Base-by-base conservation (phyloP, 1,140 invertebrate species). In the Drosophila melanica region DNA sequence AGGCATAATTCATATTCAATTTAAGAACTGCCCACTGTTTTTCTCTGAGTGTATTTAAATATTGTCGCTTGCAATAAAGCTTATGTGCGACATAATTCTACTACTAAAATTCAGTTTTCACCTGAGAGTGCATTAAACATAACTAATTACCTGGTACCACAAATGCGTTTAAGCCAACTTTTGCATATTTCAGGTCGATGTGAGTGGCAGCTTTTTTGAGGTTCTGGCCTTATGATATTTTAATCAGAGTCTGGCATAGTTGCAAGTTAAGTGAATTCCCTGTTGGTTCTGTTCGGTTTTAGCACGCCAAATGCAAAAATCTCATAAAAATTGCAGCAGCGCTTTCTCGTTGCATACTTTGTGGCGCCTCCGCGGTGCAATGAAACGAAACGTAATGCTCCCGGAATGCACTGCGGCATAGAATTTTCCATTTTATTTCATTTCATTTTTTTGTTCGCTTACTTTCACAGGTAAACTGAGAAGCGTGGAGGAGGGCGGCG, bases 331-430 rank as follows among this genome's bases (percentile, higher is more conserved):
- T 68, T 79, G 53, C 74, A 80, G 58, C 54, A 66, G 45, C 48
- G 64, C 60, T 63, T 75, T 69, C 20, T 18, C 50, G 51, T 35
- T 66, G 62, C 62, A 66, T 72, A 58, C 35, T 66, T 57, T 75
- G 68, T 37, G 73, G 73, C 30, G 16, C 33, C 27, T 4, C 9
- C 23, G 37, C 14, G 27, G 30, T 20, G 44, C 57, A 66, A 79
- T 77, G 64, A 84, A 80, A 85, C 72, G 72, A 79, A 84, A 84
- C 72, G 72, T 64, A 79, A 85, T 82, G 79, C 71, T 59, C 57
- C 39, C 60, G 72, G 67, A 68, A 71, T 76, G 75, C 78, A 42
- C 16, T 62, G 59, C 59, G 45, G 59, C 59, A 62, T 48, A 50
- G 48, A 53, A 69, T 62, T 69, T 54, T 12, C 42, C 51, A 8